These are phyloP conservation scores for Mus pahari DNA, from an alignment of 2,113 vertebrate species.

Conservation along the genomic window DNA sequence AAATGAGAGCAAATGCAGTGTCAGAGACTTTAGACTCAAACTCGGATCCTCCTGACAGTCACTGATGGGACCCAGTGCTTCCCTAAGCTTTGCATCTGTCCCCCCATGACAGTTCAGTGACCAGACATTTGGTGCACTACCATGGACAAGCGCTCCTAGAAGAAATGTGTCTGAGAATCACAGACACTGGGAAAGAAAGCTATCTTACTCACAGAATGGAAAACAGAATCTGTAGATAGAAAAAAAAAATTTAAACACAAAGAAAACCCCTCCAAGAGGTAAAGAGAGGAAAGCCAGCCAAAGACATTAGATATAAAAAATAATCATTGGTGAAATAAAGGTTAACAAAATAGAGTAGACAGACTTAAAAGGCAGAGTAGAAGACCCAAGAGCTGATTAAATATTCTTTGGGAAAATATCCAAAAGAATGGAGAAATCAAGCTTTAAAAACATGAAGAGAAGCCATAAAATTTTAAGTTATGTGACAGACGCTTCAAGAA, in stretches of 20 bases:
- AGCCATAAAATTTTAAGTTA: neutral
- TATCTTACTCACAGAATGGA: neutral
- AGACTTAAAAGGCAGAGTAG: neutral
- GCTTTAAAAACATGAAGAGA: conserved; percentile 14
- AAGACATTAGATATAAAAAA: neutral
- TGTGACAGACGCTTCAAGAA: neutral
- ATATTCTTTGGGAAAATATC: neutral
- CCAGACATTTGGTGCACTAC: neutral
- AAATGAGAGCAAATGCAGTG: neutral
- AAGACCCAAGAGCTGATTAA: neutral
- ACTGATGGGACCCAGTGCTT: neutral
- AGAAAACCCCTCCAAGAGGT: conserved; percentile 8
- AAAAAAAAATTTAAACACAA: neutral
- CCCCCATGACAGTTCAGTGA: neutral
- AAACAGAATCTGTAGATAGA: neutral
- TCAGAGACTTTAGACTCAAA: neutral
- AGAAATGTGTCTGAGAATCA: neutral
- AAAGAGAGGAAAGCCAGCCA: neutral
- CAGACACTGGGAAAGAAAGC: neutral
- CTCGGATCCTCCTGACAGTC: neutral
- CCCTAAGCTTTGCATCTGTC: neutral
- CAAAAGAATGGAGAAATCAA: neutral
- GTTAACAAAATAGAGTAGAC: neutral
- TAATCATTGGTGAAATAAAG: neutral
- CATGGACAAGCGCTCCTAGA: neutral